Evolutionary conservation across 2,888 invertebrate species (phyloP).

Genomic region (Eupithecia inturbata): DNA sequence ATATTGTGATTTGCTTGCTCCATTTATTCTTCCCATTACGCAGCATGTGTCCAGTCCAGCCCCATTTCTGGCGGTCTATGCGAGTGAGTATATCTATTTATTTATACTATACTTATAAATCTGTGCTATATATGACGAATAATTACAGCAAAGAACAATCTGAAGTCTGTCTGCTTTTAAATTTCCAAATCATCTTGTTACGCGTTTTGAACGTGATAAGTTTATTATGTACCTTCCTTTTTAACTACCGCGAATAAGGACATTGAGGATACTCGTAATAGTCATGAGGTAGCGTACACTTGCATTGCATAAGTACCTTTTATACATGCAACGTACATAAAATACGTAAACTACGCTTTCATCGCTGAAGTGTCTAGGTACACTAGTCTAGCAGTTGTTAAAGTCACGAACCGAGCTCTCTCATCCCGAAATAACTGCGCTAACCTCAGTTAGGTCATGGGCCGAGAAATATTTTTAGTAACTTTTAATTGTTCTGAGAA

Average conservation of each 20-base stretch:
- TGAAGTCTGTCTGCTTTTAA: neutral
- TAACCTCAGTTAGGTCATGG: conserved; percentile 10
- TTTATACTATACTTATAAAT: no score
- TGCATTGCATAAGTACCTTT: no score
- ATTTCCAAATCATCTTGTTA: no score
- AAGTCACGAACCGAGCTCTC: conserved; percentile 10
- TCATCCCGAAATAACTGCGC: conserved; percentile 7
- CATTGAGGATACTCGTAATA: neutral
- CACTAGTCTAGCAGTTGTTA: conserved; percentile 1
- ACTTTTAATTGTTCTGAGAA: conserved; percentile 9
- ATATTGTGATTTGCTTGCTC: no score
- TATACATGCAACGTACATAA: neutral
- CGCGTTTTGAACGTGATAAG: neutral
- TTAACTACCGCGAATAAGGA: neutral
- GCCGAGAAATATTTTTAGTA: neutral
- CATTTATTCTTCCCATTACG: no score
- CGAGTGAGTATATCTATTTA: no score
- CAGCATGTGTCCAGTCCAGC: no score
- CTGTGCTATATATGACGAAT: no score
- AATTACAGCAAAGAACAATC: no score
- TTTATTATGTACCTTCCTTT: neutral
- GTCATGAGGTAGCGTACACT: no score
- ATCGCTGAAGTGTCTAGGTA: neutral
- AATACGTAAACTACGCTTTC: neutral
- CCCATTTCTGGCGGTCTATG: no score